Evolutionary conservation across 2,113 vertebrate genomes (phyloP).

Genomic region (Tiliqua scincoides): DNA sequence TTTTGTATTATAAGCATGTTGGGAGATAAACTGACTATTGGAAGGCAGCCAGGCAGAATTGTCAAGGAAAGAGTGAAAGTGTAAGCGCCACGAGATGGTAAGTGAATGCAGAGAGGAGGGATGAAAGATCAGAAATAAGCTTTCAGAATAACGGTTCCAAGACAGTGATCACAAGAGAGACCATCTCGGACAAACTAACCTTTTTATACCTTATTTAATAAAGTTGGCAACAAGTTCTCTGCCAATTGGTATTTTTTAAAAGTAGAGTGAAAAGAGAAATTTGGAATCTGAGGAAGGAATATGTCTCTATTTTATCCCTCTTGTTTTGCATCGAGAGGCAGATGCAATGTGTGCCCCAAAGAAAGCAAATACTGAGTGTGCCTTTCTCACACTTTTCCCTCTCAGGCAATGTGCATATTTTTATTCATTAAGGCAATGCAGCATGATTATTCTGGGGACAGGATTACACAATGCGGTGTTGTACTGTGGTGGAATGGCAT

Average conservation of each 20-base stretch:
- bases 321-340: slow-evolving; percentile 42
- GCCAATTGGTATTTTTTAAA: slow-evolving; percentile 32
- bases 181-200: neutral
- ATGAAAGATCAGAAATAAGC: slow-evolving; percentile 58
- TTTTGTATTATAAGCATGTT: slow-evolving; percentile 70
- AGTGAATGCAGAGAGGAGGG: slow-evolving; percentile 55
- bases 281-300: slow-evolving; percentile 28
- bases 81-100: slow-evolving; percentile 45
- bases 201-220: slow-evolving; percentile 37
- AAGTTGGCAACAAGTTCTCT: slow-evolving; percentile 22
- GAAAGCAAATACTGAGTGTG: slow-evolving; percentile 50
- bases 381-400: slow-evolving; percentile 42
- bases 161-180: neutral
- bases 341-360: neutral
- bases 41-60: slow-evolving; percentile 67
- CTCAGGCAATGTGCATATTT: slow-evolving; percentile 31
- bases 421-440: slow-evolving; percentile 67
- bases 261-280: slow-evolving; percentile 2
- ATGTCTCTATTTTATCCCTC: neutral
- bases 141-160: slow-evolving; percentile 54
- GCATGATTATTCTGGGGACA: slow-evolving; percentile 66
- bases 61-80: slow-evolving; percentile 53
- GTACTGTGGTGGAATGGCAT: slow-evolving; percentile 57
- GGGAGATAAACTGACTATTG: slow-evolving; percentile 67
- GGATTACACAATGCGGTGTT: slow-evolving; percentile 62